Base-by-base conservation (phyloP, 2,797 vertebrate species). In the Mus caroli region DNA sequence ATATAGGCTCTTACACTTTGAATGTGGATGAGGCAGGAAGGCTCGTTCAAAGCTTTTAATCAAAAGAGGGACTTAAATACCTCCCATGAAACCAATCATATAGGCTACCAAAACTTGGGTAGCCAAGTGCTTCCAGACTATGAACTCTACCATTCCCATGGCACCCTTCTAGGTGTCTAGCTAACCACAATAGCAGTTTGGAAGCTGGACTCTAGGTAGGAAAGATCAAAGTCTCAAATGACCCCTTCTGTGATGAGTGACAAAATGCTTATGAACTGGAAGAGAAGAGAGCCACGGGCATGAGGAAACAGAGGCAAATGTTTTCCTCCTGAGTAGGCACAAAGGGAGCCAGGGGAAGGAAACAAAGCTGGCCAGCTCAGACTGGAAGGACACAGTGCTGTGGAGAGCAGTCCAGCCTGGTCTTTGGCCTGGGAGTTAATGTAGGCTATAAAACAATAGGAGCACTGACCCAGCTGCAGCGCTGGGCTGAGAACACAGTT, bases 371-470 rank as follows among this genome's bases (percentile, higher is more conserved):
- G 95, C 97, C 98, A 98, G 98, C 98, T 98, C 97, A 97, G 98
- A 96, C 97, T 95, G 98, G 97, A 98, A 98, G 99, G 98, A 98
- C 14, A 19, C 67, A 12, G 98, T 98, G 98, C 95, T 97, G 98
- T 97, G 98, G 98, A 98, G 98, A 98, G 98, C 98, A 71, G 98
- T 98, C 98, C 54, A 24, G 75, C 97, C 96, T 96, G 97, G 95
- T 97, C 98, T 98, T 98, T 98, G 97, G 97, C 98, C 98, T 97
- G 95, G 98, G 98, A 98, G 98, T 98, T 99, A 98, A 99, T 98
- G 98, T 94, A 96, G 97, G 97, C 98, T 97, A 97, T 96, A 97
- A 98, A 97, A 99, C 98, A 99, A 99, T 98, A 98, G 98, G 93
- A 98, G 96, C 98, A 89, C 98, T 98, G 98, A 98, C 98, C 98